These are phyloP conservation scores for Leptinotarsa tumamoca DNA, from an alignment of 2,888 invertebrate genomes.

Conservation along the genomic window DNA sequence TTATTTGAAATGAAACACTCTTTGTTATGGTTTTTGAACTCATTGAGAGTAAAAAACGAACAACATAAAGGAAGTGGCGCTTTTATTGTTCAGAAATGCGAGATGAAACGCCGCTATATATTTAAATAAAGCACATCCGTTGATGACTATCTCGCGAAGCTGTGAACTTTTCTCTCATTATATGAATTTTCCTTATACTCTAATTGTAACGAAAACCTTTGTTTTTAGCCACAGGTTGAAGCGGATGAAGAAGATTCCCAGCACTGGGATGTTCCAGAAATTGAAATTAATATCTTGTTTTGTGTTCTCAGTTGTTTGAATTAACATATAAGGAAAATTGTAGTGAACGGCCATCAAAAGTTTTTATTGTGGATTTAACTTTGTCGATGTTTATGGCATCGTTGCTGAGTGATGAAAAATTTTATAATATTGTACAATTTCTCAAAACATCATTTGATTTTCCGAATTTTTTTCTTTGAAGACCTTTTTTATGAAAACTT, in stretches of 20 bases:
- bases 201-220: constrained; percentile 15
- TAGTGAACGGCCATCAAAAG: neutral
- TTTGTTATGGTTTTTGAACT: constrained; percentile 19
- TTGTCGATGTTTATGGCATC: neutral
- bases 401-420: too few species aligned
- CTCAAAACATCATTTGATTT: too few species aligned
- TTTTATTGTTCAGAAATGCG: constrained; percentile 45
- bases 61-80: constrained; percentile 40
- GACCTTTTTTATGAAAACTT: too few species aligned
- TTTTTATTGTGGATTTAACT: neutral
- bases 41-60: constrained; percentile 33
- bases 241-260: constrained; percentile 18
- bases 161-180: constrained; percentile 37
- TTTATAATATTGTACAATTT: too few species aligned
- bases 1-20: constrained; percentile 14
- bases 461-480: too few species aligned
- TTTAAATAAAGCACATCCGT: constrained; percentile 45
- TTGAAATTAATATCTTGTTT: constrained; percentile 15
- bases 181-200: constrained; percentile 16
- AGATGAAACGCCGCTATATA: constrained; percentile 41
- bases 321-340: neutral
- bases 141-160: constrained; percentile 41
- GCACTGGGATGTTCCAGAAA: neutral
- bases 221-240: constrained; percentile 25
- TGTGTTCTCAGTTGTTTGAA: constrained; percentile 11